Evolutionary conservation across 1,140 invertebrate species (phyloP).

Genomic region (Drosophila pandora): DNA sequence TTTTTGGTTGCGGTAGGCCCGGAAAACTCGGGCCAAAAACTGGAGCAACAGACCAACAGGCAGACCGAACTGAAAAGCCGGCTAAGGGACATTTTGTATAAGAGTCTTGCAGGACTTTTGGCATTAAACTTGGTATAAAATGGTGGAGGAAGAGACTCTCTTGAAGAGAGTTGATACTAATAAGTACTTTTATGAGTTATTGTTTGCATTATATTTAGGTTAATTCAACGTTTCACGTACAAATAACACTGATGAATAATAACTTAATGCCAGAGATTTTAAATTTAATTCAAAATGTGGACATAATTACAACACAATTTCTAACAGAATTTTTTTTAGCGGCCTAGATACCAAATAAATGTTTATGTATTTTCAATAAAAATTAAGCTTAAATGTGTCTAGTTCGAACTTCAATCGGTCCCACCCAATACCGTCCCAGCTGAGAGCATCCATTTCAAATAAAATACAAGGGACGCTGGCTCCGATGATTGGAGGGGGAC

Average conservation of each 20-base stretch:
- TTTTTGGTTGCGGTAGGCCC: constrained; percentile 71
- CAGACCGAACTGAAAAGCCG: constrained; percentile 34
- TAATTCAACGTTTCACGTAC: background rate
- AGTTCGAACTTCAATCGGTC: constrained; percentile 15
- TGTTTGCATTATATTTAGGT: background rate
- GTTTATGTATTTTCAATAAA: background rate
- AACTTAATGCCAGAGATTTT: no score
- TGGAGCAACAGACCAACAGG: constrained; percentile 55
- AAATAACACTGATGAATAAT: background rate
- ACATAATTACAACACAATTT: no score
- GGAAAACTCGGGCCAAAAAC: constrained; percentile 33
- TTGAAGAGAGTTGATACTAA: background rate
- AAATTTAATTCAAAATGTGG: no score
- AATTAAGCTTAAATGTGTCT: background rate
- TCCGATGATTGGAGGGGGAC: background rate
- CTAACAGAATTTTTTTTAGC: no score
- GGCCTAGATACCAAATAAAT: background rate
- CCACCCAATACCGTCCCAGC: background rate
- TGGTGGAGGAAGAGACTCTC: no score
- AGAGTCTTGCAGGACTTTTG: constrained; percentile 24
- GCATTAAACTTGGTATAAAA: constrained; percentile 7
- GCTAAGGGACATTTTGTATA: constrained; percentile 36
- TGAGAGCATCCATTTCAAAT: constrained; percentile 45
- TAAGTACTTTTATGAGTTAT: background rate
- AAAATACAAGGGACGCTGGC: constrained; percentile 16